phyloP scores from a whole-genome alignment of 2,888 invertebrate genomes.

The Diplazon laetatorius region DNA sequence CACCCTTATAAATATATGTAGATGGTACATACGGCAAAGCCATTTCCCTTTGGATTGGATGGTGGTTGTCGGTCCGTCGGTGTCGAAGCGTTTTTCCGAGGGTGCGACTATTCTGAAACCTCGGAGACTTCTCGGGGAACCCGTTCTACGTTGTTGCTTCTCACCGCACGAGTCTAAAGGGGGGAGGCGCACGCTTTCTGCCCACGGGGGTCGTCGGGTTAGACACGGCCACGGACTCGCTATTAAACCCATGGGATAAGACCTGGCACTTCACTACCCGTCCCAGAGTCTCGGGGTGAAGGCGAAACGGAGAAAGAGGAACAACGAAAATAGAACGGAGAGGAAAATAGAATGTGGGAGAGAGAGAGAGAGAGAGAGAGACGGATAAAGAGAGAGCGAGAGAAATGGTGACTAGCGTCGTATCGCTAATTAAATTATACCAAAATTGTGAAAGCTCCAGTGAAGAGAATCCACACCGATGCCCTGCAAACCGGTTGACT shows the following conservation, averaged over 20 bases:
- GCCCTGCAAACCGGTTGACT: conserved; percentile 51
- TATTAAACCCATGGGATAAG: conserved; percentile 80
- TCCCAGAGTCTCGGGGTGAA: conserved; percentile 31
- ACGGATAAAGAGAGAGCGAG: conserved; percentile 24
- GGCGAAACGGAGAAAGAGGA: background rate
- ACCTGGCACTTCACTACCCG: conserved; percentile 76
- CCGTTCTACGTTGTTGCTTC: conserved; percentile 17
- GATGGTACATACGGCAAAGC: too few species aligned
- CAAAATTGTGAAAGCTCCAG: conserved; percentile 70
- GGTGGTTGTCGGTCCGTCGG: background rate
- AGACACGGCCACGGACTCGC: conserved; percentile 74
- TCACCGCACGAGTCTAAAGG: conserved; percentile 26
- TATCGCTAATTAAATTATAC: conserved; percentile 80
- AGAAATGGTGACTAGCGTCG: conserved; percentile 39
- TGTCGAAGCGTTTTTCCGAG: conserved; percentile 44
- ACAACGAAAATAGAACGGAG: conserved; percentile 10
- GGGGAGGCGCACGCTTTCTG: conserved; percentile 36
- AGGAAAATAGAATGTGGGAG: background rate
- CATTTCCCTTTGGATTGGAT: background rate
- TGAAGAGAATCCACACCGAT: conserved; percentile 45
- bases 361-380: conserved; percentile 32
- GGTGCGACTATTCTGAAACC: conserved; percentile 65
- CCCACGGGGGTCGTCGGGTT: conserved; percentile 65
- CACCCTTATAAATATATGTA: too few species aligned
- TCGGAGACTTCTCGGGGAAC: conserved; percentile 40